Evolutionary conservation across 2,888 invertebrate genomes (phyloP).

Genomic region (Tortricodes alternella): DNA sequence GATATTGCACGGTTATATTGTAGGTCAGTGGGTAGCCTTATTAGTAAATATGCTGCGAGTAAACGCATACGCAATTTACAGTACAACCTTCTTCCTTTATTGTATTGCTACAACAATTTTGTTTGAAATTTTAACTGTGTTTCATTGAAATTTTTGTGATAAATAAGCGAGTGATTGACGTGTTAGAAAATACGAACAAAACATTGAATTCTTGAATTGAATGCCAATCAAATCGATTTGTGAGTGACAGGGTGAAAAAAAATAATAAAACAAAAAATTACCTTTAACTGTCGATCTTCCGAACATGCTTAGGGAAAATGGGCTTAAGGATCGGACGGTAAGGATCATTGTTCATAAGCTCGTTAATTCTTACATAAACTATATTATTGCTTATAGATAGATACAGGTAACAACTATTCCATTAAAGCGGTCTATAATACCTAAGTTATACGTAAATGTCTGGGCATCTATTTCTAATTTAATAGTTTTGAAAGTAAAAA

Average conservation of each 20-base stretch:
- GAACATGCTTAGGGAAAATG: constrained; percentile 69
- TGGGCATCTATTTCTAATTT: constrained; percentile 5
- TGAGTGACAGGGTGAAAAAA: constrained; percentile 36
- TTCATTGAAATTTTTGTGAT: too few species aligned
- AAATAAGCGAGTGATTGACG: background rate
- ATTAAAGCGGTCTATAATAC: constrained; percentile 50
- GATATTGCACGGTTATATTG: too few species aligned
- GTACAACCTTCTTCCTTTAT: too few species aligned
- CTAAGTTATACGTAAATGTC: constrained; percentile 5
- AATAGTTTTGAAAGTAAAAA: too few species aligned
- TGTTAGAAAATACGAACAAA: background rate
- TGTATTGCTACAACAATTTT: too few species aligned
- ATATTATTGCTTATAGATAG: constrained; percentile 42
- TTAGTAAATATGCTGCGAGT: too few species aligned
- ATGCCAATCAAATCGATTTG: constrained; percentile 16
- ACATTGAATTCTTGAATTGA: background rate
- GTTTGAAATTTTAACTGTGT: too few species aligned
- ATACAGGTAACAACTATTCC: constrained; percentile 50
- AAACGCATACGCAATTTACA: too few species aligned
- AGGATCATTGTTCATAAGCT: constrained; percentile 49
- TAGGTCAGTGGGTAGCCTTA: too few species aligned
- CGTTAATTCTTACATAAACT: constrained; percentile 42
- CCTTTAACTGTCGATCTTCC: constrained; percentile 72
- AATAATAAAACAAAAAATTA: constrained; percentile 64
- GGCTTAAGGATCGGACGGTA: constrained; percentile 51